These are phyloP conservation scores for Clarias laeviceps DNA, from an alignment of 2,797 vertebrate genomes.

Conservation along the genomic window DNA sequence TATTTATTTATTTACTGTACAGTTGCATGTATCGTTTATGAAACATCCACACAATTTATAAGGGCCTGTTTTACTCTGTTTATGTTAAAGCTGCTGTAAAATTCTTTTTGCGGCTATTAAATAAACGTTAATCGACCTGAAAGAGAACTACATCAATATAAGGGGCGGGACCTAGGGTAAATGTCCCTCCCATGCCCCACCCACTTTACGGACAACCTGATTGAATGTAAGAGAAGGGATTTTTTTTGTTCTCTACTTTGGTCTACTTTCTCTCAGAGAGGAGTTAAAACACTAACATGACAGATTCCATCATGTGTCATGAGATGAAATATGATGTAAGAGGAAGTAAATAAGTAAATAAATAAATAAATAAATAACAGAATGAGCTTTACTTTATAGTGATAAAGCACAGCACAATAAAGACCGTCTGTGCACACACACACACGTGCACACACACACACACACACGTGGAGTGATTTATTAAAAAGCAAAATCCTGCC, in stretches of 20 bases:
- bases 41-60: neutral
- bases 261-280: slow-evolving; percentile 45
- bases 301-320: slow-evolving; percentile 59
- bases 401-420: slow-evolving; percentile 37
- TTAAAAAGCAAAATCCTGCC: slow-evolving; percentile 31
- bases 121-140: neutral
- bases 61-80: neutral
- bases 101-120: neutral
- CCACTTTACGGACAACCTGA: slow-evolving; percentile 52
- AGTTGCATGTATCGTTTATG: neutral
- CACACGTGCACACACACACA: neutral
- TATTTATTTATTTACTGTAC: too few relatives aligned
- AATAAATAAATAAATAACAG: slow-evolving; percentile 40
- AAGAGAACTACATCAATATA: neutral
- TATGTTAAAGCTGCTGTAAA: neutral
- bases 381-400: slow-evolving; percentile 48
- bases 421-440: neutral
- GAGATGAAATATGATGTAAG: slow-evolving; percentile 55
- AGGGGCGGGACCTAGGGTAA: neutral
- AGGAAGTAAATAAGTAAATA: slow-evolving; percentile 22
- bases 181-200: slow-evolving; percentile 14
- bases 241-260: slow-evolving; percentile 38
- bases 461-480: slow-evolving; percentile 17
- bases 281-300: slow-evolving; percentile 54
- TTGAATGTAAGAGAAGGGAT: slow-evolving; percentile 60